Conservation (phyloP, 2,888 invertebrate species). For the Fragum sueziense region DNA sequence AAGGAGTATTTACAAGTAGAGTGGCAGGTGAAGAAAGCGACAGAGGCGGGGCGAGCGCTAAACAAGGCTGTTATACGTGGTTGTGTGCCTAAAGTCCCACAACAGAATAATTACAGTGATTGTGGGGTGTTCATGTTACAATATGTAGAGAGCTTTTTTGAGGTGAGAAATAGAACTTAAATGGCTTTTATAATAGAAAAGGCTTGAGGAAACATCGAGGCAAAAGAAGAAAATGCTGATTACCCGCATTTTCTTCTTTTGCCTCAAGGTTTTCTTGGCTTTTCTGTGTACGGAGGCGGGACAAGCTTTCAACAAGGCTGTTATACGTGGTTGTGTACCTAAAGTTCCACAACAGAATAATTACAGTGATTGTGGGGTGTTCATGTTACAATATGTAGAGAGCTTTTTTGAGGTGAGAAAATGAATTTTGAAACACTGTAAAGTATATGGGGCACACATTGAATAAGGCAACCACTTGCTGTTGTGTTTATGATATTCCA, state of each 20-base stretch:
- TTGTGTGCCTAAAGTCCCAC: slow-evolving; percentile 95
- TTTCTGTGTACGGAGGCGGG: no score
- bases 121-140: slow-evolving; percentile 98
- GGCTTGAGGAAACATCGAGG: no score
- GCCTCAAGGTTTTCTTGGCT: no score
- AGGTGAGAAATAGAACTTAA: slow-evolving; percentile 85
- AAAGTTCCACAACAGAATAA: slow-evolving; percentile 99
- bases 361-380: slow-evolving; percentile 98
- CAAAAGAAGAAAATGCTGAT: no score
- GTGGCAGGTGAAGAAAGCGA: slow-evolving; percentile 84
- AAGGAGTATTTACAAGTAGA: slow-evolving; percentile 87
- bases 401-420: slow-evolving; percentile 92
- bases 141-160: slow-evolving; percentile 97
- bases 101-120: slow-evolving; percentile 98
- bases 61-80: slow-evolving; percentile 93
- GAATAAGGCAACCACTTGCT: no score
- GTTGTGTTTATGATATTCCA: no score
- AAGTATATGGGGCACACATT: no score
- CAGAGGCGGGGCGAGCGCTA: slow-evolving; percentile 83
- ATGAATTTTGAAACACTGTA: no score
- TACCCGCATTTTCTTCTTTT: no score
- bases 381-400: slow-evolving; percentile 97
- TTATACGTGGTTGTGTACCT: slow-evolving; percentile 92
- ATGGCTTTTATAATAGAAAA: no score
- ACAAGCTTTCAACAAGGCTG: slow-evolving; percentile 88